phyloP scores from a whole-genome alignment of 2,797 vertebrate genomes.

The Taenioides sp. region DNA sequence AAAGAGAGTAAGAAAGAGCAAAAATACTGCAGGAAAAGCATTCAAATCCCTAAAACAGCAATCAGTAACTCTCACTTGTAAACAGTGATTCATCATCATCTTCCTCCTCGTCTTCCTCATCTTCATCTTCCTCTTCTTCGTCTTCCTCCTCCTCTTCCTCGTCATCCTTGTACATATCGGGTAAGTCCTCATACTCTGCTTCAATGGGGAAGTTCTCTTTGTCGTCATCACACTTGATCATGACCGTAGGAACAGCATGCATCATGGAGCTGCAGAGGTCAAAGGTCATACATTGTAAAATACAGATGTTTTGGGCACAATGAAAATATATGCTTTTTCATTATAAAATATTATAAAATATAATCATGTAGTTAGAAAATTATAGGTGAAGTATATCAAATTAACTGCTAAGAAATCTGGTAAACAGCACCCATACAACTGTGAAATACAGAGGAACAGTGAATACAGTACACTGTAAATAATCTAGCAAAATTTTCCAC shows the following conservation, averaged over 20 bases:
- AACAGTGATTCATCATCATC: slow-evolving; percentile 87
- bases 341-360: not conserved
- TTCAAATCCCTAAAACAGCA: not conserved
- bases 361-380: not conserved
- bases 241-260: slow-evolving; percentile 88
- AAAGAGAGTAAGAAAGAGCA: not conserved
- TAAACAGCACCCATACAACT: not conserved
- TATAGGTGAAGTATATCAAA: not conserved
- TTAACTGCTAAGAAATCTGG: not conserved
- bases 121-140: slow-evolving; percentile 84
- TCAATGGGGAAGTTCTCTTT: slow-evolving; percentile 95
- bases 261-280: slow-evolving; percentile 83
- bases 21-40: not conserved
- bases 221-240: slow-evolving; percentile 92
- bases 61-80: slow-evolving; percentile 79
- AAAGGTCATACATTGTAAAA: slow-evolving; percentile 8
- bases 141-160: slow-evolving; percentile 87
- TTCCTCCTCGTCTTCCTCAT: slow-evolving; percentile 77
- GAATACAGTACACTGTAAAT: not conserved
- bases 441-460: not conserved
- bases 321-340: not conserved
- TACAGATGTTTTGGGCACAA: not conserved
- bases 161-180: slow-evolving; percentile 83
- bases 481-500: not conserved
- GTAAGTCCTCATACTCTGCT: slow-evolving; percentile 85